Evolutionary conservation across 92 coral and sea anemone genomes (phyloP), one percentile per base, ranked within the genome.

Genomic region (Hydrozoanthus gracilis): DNA sequence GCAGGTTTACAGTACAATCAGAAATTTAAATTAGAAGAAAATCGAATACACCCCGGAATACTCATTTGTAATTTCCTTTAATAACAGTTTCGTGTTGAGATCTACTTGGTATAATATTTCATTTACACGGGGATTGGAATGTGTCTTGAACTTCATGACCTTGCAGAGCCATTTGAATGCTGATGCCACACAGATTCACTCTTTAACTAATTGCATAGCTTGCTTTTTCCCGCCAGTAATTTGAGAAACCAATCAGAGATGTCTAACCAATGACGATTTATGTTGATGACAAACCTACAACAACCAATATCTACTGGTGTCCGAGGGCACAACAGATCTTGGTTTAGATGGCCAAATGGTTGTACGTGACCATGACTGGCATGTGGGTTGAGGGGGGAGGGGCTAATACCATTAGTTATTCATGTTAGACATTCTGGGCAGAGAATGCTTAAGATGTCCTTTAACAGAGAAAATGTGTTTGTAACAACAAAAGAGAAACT

Each of bases 231-330:
- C 47, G 2, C 4, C 73, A 17, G 49, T 68, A 68, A 68, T 48
- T 68, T 68, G 8, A 48, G 73, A 68, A 68, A 68, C 73, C 49
- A 68, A 68, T 68, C 73, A 68, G 73, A 68, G 73, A 68, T 68
- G 73, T 68, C 73, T 17, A 60, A 60, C n/a, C 66, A 60, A 60
- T 60, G 66, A 60, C n/a, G 66, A 60, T 60, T 60, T 60, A 17
- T 60, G 66, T 60, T 60, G 66, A 60, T 60, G 66, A 60, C 66
- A 60, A 60, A 60, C n/a, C 66, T 17, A 60, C 66, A 60, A 60
- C 66, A 60, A 60, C 66, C 66, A 60, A 60, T 86, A 12, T 86
- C 88, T 74, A 86, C 88, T 74, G 88, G 88, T 75, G 88, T 86
- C 12, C 12, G 88, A 8, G 88, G 83, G 16, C 62, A 17, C 64